Evolutionary conservation across 1,140 invertebrate species (phyloP).

Genomic region (Anadara kagoshimensis): DNA sequence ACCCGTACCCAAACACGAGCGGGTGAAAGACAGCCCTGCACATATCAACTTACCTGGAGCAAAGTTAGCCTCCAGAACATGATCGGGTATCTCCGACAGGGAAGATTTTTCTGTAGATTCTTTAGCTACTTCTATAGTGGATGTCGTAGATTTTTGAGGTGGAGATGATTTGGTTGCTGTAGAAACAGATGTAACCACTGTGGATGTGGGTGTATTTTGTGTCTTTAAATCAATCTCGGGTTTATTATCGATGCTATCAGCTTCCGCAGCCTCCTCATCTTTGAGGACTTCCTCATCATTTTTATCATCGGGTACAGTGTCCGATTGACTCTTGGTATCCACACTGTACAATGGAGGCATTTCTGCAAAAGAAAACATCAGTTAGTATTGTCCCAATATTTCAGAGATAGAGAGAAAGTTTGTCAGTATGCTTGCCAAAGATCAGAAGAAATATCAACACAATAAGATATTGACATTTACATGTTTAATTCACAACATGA

Average conservation of each 20-base stretch:
- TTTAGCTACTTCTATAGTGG: neutral
- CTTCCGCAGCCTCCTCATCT: neutral
- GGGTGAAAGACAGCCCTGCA: too few relatives aligned
- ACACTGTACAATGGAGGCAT: neutral
- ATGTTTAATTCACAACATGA: too few relatives aligned
- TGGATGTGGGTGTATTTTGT: neutral
- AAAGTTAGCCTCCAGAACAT: constrained; percentile 28
- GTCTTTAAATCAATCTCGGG: neutral
- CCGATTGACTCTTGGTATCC: constrained; percentile 5
- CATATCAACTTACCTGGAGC: neutral
- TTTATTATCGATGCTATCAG: neutral
- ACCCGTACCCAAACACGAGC: too few relatives aligned
- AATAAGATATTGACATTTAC: too few relatives aligned
- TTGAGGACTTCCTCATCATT: constrained; percentile 11
- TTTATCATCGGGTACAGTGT: constrained; percentile 1
- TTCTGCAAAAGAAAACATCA: neutral
- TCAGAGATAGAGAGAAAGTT: too few relatives aligned
- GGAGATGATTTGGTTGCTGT: neutral
- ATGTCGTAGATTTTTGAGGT: neutral
- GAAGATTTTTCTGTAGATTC: neutral
- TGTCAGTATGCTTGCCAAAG: too few relatives aligned
- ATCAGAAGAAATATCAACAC: too few relatives aligned
- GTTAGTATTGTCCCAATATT: too few relatives aligned
- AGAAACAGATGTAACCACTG: neutral
- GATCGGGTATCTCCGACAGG: constrained; percentile 38